These are phyloP conservation scores for Choristoneura rosaceana DNA, from an alignment of 2,888 invertebrate genomes.

Conservation along the genomic window DNA sequence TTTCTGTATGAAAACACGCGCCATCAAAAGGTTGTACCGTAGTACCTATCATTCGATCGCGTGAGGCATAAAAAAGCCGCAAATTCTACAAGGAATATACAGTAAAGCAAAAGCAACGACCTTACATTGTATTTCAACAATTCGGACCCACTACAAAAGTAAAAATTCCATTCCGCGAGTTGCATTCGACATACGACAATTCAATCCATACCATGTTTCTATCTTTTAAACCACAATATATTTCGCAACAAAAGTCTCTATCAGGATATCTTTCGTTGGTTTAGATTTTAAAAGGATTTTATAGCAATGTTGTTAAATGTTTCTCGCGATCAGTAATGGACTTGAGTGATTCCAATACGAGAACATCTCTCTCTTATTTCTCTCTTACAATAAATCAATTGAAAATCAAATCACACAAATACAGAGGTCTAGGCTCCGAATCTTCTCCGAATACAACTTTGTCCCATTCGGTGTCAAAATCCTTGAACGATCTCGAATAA, in stretches of 20 bases:
- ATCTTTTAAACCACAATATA: conserved; percentile 13
- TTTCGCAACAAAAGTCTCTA: conserved; percentile 15
- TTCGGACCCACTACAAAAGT: conserved; percentile 12
- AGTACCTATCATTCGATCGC: too few relatives aligned
- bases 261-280: not conserved
- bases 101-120: not conserved
- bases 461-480: too few relatives aligned
- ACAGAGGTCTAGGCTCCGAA: too few relatives aligned
- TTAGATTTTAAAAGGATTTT: not conserved
- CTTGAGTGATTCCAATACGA: too few relatives aligned
- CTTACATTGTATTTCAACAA: conserved; percentile 22
- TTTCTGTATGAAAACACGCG: too few relatives aligned
- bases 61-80: not conserved
- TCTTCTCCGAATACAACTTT: too few relatives aligned
- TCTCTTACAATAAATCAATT: too few relatives aligned
- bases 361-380: too few relatives aligned
- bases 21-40: too few relatives aligned
- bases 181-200: conserved; percentile 13
- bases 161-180: conserved; percentile 26
- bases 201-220: conserved; percentile 17
- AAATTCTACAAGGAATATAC: not conserved
- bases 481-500: too few relatives aligned
- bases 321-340: too few relatives aligned
- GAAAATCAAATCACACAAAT: too few relatives aligned
- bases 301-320: not conserved